A percentile compares a stretch with the other conserved stretches of the same genome.
These are phyloP conservation scores for Cavia porcellus DNA, from an alignment of 2,113 vertebrate genomes.

Conservation along the genomic window DNA sequence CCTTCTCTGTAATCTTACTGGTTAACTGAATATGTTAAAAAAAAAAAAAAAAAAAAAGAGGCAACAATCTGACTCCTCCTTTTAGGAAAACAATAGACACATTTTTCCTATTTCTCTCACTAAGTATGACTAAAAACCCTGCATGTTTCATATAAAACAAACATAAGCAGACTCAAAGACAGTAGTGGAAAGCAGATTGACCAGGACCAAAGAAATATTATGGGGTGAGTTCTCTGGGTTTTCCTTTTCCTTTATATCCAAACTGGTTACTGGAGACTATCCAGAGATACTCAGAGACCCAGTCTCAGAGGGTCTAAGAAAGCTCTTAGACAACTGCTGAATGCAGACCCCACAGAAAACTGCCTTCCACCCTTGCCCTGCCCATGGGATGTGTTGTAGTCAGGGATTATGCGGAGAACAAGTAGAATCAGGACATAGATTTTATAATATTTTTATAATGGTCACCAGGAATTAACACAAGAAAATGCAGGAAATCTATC, in stretches of 20 bases:
- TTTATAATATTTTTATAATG: no score
- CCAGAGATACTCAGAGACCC: not conserved
- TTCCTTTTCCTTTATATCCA: not conserved
- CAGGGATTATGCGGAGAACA: no score
- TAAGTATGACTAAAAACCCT: not conserved
- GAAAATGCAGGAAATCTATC: no score
- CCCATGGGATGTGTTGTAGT: no score
- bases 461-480: no score
- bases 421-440: no score
- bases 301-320: not conserved
- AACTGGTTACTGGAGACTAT: not conserved
- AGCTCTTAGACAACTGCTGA: not conserved
- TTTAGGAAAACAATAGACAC: not conserved
- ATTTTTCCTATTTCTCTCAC: not conserved
- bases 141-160: slow-evolving; percentile 3
- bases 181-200: not conserved
- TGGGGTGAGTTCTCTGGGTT: not conserved
- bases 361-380: not conserved
- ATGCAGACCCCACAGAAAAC: not conserved
- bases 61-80: not conserved
- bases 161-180: not conserved
- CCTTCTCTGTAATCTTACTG: not conserved
- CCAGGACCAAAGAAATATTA: not conserved
- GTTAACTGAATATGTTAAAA: not conserved
- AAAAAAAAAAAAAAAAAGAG: not conserved